Evolutionary conservation across 2,888 invertebrate species (phyloP).

Genomic region (Nephrotoma flavescens): DNA sequence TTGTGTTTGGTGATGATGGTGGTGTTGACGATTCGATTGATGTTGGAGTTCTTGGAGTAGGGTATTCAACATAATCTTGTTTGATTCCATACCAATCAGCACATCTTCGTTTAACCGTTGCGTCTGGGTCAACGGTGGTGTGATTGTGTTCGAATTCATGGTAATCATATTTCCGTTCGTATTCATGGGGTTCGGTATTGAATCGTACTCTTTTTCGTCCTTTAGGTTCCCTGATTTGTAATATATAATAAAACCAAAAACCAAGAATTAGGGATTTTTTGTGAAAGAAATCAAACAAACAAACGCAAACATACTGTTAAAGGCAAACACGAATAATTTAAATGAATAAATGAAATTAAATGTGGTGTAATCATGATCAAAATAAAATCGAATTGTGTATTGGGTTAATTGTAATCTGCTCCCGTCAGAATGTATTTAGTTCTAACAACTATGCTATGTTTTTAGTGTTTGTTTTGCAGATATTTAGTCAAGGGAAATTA

Average conservation of each 20-base stretch:
- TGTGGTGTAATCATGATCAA: neutral
- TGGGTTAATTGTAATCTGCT: neutral
- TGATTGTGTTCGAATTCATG: slow-evolving; percentile 3
- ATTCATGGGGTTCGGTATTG: slow-evolving; percentile 4
- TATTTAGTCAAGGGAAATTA: too few relatives aligned
- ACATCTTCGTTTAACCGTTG: slow-evolving; percentile 6
- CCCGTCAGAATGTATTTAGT: too few relatives aligned
- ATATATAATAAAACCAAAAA: slow-evolving; percentile 16
- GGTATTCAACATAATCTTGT: neutral
- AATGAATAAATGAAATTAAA: neutral
- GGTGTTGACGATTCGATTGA: neutral
- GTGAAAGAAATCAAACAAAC: neutral
- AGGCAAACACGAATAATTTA: neutral
- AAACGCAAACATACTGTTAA: neutral
- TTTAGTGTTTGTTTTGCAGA: too few relatives aligned
- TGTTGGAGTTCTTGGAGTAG: slow-evolving; percentile 1
- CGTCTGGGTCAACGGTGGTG: slow-evolving; percentile 5
- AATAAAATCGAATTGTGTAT: neutral
- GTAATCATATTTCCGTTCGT: neutral
- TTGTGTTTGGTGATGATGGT: neutral
- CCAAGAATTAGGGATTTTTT: slow-evolving; percentile 15
- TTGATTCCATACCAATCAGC: neutral
- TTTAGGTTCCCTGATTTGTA: slow-evolving; percentile 10
- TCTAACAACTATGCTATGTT: too few relatives aligned
- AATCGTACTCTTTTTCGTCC: slow-evolving; percentile 9